Conservation (phyloP, 2,113 vertebrate species). For the Phocoena phocoena region DNA sequence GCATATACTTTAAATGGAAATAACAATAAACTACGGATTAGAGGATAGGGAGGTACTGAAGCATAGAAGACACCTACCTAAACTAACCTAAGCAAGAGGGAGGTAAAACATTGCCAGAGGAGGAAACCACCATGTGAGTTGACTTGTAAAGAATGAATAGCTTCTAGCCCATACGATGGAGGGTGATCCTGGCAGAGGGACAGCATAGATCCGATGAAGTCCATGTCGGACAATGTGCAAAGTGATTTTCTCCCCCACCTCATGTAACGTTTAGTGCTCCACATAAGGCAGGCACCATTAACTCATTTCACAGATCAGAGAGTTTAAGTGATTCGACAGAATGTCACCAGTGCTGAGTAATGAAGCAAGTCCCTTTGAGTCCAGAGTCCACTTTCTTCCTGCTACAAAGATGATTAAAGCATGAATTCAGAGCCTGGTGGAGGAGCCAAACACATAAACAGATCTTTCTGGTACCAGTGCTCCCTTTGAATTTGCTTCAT, state of each 20-base stretch:
- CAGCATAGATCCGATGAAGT: background rate
- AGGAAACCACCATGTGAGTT: background rate
- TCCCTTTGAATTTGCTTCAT: background rate
- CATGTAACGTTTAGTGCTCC: background rate
- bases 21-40: background rate
- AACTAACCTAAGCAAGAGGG: background rate
- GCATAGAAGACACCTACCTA: background rate
- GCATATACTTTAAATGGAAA: background rate
- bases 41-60: background rate
- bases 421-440: background rate
- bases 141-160: background rate
- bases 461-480: background rate
- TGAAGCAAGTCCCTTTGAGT: background rate
- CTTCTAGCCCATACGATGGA: background rate
- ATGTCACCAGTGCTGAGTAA: background rate
- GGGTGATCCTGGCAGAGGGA: background rate
- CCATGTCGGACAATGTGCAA: accelerated
- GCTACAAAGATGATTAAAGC: conserved; percentile 19
- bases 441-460: background rate
- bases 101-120: background rate
- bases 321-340: conserved; percentile 25
- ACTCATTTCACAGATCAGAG: background rate
- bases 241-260: background rate
- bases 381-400: conserved; percentile 12
- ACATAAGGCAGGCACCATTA: background rate